Conservation (phyloP, 2,113 vertebrate genomes). For the Lota lota region DNA sequence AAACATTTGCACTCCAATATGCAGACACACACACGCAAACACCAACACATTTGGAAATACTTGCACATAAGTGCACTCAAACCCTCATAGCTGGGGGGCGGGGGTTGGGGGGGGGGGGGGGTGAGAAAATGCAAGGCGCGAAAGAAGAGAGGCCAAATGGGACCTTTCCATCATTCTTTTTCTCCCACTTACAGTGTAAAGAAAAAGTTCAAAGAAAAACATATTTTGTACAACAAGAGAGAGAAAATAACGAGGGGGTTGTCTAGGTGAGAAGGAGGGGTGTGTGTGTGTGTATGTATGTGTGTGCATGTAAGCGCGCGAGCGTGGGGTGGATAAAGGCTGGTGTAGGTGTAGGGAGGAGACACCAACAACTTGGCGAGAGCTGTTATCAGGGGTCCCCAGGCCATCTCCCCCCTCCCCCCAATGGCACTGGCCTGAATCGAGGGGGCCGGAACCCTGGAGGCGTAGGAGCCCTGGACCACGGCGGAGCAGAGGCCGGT, state of each 20-base stretch:
- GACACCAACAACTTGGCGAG: slow-evolving; percentile 40
- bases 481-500: slow-evolving; percentile 49
- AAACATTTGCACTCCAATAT: not conserved
- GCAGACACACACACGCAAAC: not conserved
- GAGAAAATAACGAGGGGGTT: slow-evolving; percentile 22
- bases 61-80: not conserved
- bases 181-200: slow-evolving; percentile 34
- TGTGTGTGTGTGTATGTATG: slow-evolving; percentile 29
- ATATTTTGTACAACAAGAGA: slow-evolving; percentile 38
- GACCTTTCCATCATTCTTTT: slow-evolving; percentile 50
- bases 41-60: slow-evolving; percentile 12
- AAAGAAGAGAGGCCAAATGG: slow-evolving; percentile 62
- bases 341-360: slow-evolving; percentile 35
- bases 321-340: slow-evolving; percentile 43
- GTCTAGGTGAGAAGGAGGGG: slow-evolving; percentile 46
- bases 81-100: slow-evolving; percentile 17
- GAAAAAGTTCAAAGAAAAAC: slow-evolving; percentile 37
- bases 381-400: slow-evolving; percentile 66
- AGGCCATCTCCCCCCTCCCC: slow-evolving; percentile 43
- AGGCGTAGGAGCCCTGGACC: slow-evolving; percentile 36
- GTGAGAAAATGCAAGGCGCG: slow-evolving; percentile 46
- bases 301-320: too few species aligned
- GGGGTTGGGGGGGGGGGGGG: slow-evolving; percentile 34
- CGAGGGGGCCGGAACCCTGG: slow-evolving; percentile 44
- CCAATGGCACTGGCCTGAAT: slow-evolving; percentile 45